Evolutionary conservation across 2,888 invertebrate species (phyloP).

Genomic region (Catonia carolina): DNA sequence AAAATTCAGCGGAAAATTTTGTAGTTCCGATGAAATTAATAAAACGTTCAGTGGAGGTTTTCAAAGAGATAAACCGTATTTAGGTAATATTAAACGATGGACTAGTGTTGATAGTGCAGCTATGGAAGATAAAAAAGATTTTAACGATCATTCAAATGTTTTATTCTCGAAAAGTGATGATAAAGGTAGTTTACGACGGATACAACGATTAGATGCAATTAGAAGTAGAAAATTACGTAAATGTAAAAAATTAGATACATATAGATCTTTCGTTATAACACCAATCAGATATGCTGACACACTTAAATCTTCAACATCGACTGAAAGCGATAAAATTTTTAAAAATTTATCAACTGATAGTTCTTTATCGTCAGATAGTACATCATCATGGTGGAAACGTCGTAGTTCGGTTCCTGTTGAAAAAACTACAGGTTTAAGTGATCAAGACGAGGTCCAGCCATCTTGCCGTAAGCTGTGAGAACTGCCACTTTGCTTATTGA

Average conservation of each 20-base stretch:
- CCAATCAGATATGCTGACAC: conserved; percentile 22
- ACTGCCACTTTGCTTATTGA: conserved; percentile 32
- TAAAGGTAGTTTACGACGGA: conserved; percentile 4
- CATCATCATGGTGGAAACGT: conserved; percentile 9
- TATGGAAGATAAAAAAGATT: no score
- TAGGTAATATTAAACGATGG: conserved; percentile 26
- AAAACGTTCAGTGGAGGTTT: conserved; percentile 22
- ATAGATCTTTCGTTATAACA: conserved; percentile 32
- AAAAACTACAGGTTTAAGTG: conserved; percentile 19
- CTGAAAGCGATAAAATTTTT: background rate
- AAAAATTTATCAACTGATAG: background rate
- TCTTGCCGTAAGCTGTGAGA: conserved; percentile 37
- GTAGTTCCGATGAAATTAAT: conserved; percentile 30
- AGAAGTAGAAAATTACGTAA: conserved; percentile 32
- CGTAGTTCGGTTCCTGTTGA: conserved; percentile 26
- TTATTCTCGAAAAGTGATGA: background rate
- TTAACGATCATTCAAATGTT: no score
- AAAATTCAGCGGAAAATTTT: conserved; percentile 25
- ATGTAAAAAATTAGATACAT: conserved; percentile 33
- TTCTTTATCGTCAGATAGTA: background rate
- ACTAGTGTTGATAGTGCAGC: conserved; percentile 27
- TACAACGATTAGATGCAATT: conserved; percentile 25
- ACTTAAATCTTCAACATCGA: background rate
- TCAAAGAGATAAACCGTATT: background rate
- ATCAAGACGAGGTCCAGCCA: conserved; percentile 17